Conservation (phyloP, 2,113 vertebrate genomes). For the Rhea pennata region DNA sequence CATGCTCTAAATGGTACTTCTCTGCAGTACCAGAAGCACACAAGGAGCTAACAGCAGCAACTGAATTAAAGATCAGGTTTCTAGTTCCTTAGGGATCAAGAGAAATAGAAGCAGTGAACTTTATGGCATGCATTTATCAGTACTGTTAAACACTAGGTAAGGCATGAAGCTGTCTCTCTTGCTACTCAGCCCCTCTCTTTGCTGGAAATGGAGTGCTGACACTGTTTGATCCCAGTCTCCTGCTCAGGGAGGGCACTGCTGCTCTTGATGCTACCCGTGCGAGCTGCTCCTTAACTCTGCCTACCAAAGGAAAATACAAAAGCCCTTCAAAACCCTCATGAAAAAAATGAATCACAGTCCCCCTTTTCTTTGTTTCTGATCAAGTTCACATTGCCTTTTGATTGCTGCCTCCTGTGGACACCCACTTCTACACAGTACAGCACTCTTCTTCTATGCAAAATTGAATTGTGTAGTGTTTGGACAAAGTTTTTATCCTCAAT, state of each 20-base stretch:
- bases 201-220: neutral
- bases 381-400: neutral
- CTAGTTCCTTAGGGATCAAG: neutral
- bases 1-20: neutral
- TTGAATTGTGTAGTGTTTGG: neutral
- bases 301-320: neutral
- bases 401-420: neutral
- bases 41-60: neutral
- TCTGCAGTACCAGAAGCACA: neutral
- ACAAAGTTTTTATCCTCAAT: neutral
- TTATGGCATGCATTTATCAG: neutral
- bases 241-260: neutral
- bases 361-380: constrained; percentile 1
- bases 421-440: neutral
- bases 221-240: neutral
- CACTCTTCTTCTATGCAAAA: neutral
- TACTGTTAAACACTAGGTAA: neutral
- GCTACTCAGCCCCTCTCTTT: neutral
- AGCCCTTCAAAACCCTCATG: neutral
- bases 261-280: neutral
- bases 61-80: neutral
- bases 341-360: neutral
- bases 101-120: neutral
- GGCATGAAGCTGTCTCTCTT: neutral
- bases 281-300: neutral